A percentile compares a stretch with the other conserved stretches of the same genome.
Evolutionary conservation across 2,888 invertebrate species (phyloP).

Genomic region (Patella caerulea): DNA sequence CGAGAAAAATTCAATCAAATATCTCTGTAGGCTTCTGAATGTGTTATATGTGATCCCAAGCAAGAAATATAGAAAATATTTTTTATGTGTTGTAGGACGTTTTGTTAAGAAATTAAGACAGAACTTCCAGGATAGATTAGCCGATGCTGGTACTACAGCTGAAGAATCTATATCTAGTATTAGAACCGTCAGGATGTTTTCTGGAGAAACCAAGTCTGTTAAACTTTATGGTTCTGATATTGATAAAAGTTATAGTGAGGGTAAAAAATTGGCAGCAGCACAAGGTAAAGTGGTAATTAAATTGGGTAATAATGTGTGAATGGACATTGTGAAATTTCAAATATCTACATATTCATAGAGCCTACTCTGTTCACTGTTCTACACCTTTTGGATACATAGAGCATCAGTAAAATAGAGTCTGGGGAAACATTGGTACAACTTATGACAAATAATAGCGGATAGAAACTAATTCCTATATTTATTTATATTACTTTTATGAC

Average conservation of each 20-base stretch:
- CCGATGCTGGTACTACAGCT: conserved; percentile 66
- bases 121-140: conserved; percentile 67
- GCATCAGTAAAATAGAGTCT: too few species aligned
- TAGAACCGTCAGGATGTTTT: conserved; percentile 67
- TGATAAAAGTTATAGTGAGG: conserved; percentile 63
- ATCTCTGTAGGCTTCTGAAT: not conserved
- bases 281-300: conserved; percentile 48
- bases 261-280: conserved; percentile 62
- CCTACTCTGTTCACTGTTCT: too few species aligned
- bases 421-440: too few species aligned
- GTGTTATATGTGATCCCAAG: not conserved
- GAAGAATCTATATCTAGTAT: conserved; percentile 68
- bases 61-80: not conserved
- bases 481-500: too few species aligned
- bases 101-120: conserved; percentile 64
- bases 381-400: too few species aligned
- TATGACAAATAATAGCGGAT: too few species aligned
- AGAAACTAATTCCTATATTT: too few species aligned
- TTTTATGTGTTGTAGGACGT: conserved; percentile 46
- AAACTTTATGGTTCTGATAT: conserved; percentile 54
- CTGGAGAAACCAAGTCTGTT: conserved; percentile 59
- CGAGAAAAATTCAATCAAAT: not conserved
- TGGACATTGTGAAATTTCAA: too few species aligned
- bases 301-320: not conserved
- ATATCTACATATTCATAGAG: too few species aligned